Evolutionary conservation across 2,113 vertebrate species (phyloP).

Genomic region (Tragelaphus imberbis): DNA sequence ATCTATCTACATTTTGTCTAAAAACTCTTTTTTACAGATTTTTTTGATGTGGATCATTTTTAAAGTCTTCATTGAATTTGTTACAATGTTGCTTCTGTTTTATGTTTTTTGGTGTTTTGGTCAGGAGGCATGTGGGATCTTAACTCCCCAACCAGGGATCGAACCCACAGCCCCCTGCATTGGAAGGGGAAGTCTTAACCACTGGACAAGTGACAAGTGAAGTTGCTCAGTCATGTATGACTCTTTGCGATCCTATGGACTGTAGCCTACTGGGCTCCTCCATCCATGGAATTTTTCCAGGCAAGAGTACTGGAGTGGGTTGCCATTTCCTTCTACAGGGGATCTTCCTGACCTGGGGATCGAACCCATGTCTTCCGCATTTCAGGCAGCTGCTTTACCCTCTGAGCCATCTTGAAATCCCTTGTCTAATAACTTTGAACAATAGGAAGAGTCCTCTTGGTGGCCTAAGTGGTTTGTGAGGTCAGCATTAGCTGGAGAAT

Average conservation of each 20-base stretch:
- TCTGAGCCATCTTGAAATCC: neutral
- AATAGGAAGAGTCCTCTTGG: neutral
- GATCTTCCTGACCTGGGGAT: neutral
- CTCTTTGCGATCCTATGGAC: neutral
- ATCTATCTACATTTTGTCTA: neutral
- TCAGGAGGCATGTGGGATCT: neutral
- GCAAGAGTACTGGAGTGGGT: neutral
- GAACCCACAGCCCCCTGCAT: neutral
- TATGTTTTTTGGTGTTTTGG: neutral
- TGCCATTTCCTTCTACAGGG: neutral
- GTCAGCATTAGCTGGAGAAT: neutral
- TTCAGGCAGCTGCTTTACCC: neutral
- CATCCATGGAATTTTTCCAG: neutral
- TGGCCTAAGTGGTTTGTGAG: neutral
- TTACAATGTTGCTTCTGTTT: neutral
- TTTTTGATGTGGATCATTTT: neutral
- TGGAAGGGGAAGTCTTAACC: neutral
- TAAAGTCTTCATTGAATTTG: neutral
- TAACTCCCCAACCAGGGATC: neutral
- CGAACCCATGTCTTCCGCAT: neutral
- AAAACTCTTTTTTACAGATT: neutral
- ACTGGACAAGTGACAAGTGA: neutral
- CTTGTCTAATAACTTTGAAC: neutral
- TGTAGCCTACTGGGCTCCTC: neutral
- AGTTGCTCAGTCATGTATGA: neutral